phyloP scores from a whole-genome alignment of 2,113 vertebrate genomes.

The Ibidorhyncha struthersii region DNA sequence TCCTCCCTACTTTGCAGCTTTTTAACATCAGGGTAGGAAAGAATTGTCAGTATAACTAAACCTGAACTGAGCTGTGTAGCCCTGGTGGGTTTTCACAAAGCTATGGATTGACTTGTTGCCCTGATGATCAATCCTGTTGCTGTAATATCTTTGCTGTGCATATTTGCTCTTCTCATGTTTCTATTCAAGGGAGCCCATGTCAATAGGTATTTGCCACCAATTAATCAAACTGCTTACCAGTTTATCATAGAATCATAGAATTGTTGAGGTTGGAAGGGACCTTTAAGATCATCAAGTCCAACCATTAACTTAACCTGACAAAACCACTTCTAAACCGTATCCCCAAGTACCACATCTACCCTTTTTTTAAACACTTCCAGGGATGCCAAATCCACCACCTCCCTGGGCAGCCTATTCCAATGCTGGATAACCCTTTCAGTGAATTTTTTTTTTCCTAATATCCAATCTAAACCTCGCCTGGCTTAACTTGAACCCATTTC shows the following conservation, averaged over 20 bases:
- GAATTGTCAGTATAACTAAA: neutral
- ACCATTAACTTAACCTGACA: too few relatives aligned
- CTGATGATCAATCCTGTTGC: neutral
- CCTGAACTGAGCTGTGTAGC: neutral
- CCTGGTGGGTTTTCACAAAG: neutral
- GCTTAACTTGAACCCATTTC: too few relatives aligned
- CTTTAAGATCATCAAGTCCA: too few relatives aligned
- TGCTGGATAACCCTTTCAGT: too few relatives aligned
- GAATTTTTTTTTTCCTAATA: too few relatives aligned
- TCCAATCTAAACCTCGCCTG: too few relatives aligned
- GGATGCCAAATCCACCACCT: too few relatives aligned
- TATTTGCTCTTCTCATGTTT: neutral
- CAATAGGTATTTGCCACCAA: neutral
- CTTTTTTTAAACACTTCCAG: too few relatives aligned
- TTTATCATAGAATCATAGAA: neutral
- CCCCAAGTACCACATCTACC: too few relatives aligned
- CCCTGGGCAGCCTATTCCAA: too few relatives aligned
- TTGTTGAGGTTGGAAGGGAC: too few relatives aligned
- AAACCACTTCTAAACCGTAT: too few relatives aligned
- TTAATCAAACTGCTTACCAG: neutral
- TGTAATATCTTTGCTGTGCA: neutral
- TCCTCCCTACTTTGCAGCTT: neutral
- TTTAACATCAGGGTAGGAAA: neutral
- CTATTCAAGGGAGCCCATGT: neutral
- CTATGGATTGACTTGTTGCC: neutral